These are phyloP conservation scores for Mycetomoellerius zeteki DNA, from an alignment of 1,140 invertebrate genomes.

Conservation along the genomic window DNA sequence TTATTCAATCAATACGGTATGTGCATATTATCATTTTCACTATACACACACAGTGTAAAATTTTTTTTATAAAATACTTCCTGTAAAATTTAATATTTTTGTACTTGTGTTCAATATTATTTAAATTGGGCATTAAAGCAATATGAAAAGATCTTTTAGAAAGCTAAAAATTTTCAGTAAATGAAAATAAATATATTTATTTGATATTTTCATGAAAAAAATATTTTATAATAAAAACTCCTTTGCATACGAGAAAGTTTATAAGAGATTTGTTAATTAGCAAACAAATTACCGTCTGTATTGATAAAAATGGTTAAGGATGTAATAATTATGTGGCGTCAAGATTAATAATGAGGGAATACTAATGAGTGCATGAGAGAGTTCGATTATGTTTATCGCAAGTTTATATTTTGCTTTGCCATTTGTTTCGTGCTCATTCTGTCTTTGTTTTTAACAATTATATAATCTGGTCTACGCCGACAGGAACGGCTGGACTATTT, in stretches of 20 bases:
- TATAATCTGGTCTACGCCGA: constrained; percentile 33
- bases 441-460: constrained; percentile 56
- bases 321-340: background rate
- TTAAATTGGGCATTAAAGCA: background rate
- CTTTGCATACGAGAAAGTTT: background rate
- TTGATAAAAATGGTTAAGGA: background rate
- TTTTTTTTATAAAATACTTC: background rate
- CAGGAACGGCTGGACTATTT: background rate
- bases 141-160: background rate
- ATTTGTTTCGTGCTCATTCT: constrained; percentile 68
- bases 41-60: background rate
- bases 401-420: constrained; percentile 65
- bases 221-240: background rate
- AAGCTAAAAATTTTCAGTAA: background rate
- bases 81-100: background rate
- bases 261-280: background rate
- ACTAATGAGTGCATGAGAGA: constrained; percentile 62
- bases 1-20: background rate
- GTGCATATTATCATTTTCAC: background rate
- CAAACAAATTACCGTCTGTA: background rate
- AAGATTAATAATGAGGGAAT: constrained; percentile 29
- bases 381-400: constrained; percentile 56
- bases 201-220: background rate
- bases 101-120: background rate
- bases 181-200: background rate